Percentiles rank a stretch among this genome's conserved stretches.
These are phyloP conservation scores for Isurus oxyrinchus DNA, from an alignment of 2,113 vertebrate genomes.

Conservation along the genomic window DNA sequence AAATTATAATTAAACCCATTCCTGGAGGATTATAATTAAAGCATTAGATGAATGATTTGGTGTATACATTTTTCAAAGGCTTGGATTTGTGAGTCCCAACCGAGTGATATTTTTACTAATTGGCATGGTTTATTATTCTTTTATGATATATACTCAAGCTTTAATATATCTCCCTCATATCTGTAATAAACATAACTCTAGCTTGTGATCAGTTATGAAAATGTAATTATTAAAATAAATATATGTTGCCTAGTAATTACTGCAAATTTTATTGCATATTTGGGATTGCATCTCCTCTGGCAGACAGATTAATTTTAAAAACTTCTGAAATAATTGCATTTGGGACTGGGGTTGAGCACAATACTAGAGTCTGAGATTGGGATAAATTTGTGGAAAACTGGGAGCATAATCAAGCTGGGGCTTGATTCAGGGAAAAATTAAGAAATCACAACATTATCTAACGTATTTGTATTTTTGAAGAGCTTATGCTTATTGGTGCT, in stretches of 20 bases:
- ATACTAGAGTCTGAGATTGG: background rate
- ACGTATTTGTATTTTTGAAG: background rate
- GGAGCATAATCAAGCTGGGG: background rate
- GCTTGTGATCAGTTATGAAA: background rate
- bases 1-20: conserved; percentile 4
- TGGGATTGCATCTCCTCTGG: background rate
- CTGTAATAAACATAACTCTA: background rate
- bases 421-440: background rate
- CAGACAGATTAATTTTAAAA: background rate
- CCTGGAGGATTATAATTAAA: background rate
- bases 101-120: background rate
- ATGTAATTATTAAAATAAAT: conserved; percentile 7
- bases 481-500: background rate
- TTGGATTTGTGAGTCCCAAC: background rate
- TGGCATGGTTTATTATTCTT: background rate
- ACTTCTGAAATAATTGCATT: background rate
- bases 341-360: background rate
- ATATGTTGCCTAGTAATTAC: background rate
- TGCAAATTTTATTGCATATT: background rate
- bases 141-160: background rate
- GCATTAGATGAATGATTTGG: background rate
- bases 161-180: background rate
- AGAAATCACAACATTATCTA: background rate
- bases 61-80: background rate
- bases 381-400: background rate